A percentile compares a stretch with the other conserved stretches of the same genome.
Conservation (phyloP, 1,140 invertebrate species). For the Hypsibius dujardini region DNA sequence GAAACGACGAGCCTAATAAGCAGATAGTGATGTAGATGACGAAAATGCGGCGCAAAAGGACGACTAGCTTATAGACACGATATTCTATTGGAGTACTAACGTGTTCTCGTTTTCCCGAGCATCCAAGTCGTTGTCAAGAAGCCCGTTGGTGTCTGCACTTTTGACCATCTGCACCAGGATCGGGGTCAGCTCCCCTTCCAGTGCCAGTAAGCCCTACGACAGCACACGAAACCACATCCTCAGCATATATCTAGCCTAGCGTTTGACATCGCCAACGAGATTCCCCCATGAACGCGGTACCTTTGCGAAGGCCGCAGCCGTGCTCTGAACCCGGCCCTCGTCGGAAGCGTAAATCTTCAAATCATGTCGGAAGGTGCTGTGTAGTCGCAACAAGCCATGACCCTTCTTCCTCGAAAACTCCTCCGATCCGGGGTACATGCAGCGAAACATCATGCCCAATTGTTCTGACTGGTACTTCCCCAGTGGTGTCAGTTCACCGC, state of each 20-base stretch:
- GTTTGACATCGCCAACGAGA: neutral
- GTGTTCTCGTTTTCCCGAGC: slow-evolving; percentile 36
- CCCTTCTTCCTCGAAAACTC: slow-evolving; percentile 26
- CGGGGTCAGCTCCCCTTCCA: slow-evolving; percentile 40
- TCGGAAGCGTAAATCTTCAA: slow-evolving; percentile 42
- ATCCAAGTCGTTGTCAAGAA: slow-evolving; percentile 38
- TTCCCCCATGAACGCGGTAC: slow-evolving; percentile 25
- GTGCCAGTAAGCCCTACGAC: slow-evolving; percentile 36
- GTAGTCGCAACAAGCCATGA: slow-evolving; percentile 37
- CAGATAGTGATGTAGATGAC: no score
- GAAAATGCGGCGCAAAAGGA: no score
- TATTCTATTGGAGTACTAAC: neutral
- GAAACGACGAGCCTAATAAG: no score
- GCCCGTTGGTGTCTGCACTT: slow-evolving; percentile 40
- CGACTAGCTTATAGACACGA: no score
- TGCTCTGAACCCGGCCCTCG: slow-evolving; percentile 41
- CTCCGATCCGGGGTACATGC: slow-evolving; percentile 37
- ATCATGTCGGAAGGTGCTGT: slow-evolving; percentile 40
- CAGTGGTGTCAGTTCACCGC: slow-evolving; percentile 39
- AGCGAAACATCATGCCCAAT: slow-evolving; percentile 38
- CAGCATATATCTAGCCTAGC: neutral
- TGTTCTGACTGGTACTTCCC: slow-evolving; percentile 36
- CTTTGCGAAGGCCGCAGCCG: slow-evolving; percentile 41
- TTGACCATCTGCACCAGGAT: slow-evolving; percentile 43
- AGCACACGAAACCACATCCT: neutral